phyloP scores from a whole-genome alignment of 2,797 vertebrate species.

The Chaenodraco wilsoni region DNA sequence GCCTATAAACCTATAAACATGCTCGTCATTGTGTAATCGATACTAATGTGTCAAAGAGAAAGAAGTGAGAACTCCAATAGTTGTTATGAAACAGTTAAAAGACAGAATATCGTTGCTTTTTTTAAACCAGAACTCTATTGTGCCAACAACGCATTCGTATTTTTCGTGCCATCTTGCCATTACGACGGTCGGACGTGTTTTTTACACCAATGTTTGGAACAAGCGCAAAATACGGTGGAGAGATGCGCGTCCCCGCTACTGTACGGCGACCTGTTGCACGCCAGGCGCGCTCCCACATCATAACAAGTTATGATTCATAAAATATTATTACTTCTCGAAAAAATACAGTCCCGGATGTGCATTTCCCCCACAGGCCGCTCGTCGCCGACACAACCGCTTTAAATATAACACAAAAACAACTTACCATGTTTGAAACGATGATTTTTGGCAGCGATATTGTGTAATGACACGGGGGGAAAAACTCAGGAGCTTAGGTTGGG shows the following conservation, averaged over 20 bases:
- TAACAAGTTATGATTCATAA: conserved; percentile 90
- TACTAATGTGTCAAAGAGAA: conserved; percentile 10
- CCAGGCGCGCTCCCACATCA: conserved; percentile 83
- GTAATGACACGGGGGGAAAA: conserved; percentile 51
- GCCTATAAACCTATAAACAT: conserved; percentile 13
- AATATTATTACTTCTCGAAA: conserved; percentile 76
- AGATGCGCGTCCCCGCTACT: conserved; percentile 82
- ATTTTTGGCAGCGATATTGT: conserved; percentile 69
- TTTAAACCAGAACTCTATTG: conserved; percentile 27
- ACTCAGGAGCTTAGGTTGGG: conserved; percentile 57
- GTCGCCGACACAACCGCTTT: conserved; percentile 49
- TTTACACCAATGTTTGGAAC: conserved; percentile 58
- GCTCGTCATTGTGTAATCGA: conserved; percentile 15
- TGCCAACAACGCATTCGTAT: conserved; percentile 60
- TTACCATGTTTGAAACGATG: conserved; percentile 79
- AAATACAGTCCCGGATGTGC: conserved; percentile 75
- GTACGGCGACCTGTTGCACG: conserved; percentile 87
- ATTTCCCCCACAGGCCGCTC: conserved; percentile 67
- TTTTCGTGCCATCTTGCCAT: conserved; percentile 69
- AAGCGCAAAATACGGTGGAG: conserved; percentile 63
- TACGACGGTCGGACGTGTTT: conserved; percentile 50
- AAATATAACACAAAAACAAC: conserved; percentile 66
- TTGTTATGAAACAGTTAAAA: conserved; percentile 16
- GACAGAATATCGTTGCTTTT: conserved; percentile 8
- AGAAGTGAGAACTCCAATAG: conserved; percentile 25